Evolutionary conservation across 2,797 vertebrate species (phyloP).

Genomic region (Acanthurus tractus): DNA sequence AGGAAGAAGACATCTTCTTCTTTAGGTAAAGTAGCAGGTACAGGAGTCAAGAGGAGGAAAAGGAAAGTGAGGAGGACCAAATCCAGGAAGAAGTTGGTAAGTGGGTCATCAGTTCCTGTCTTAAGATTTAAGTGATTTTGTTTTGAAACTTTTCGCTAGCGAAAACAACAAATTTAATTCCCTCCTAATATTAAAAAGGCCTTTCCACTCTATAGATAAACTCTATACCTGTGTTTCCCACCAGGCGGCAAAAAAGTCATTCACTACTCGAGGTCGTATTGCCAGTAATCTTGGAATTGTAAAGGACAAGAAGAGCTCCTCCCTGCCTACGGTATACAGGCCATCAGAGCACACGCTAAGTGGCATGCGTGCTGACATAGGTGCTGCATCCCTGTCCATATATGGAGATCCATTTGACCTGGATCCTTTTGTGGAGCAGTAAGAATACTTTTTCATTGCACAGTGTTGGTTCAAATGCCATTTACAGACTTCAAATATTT

Average conservation of each 20-base stretch:
- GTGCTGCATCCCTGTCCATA: constrained; percentile 93
- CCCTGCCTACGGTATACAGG: constrained; percentile 89
- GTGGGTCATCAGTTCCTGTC: constrained; percentile 30
- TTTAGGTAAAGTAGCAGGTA: constrained; percentile 71
- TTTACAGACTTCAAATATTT: background rate
- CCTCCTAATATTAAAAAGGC: background rate
- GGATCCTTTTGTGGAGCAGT: constrained; percentile 89
- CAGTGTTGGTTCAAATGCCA: background rate
- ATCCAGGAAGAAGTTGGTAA: constrained; percentile 82
- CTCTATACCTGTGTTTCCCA: background rate
- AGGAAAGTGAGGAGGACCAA: constrained; percentile 83
- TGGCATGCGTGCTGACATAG: constrained; percentile 94
- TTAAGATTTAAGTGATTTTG: background rate
- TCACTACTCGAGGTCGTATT: constrained; percentile 88
- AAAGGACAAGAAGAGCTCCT: constrained; percentile 83
- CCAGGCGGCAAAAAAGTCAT: constrained; percentile 78
- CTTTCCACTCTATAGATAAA: background rate
- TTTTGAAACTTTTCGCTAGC: background rate
- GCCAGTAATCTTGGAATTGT: constrained; percentile 90
- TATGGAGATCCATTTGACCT: constrained; percentile 95
- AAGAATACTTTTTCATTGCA: constrained; percentile 32
- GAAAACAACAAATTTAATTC: background rate
- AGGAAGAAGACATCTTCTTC: constrained; percentile 79
- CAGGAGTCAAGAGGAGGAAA: constrained; percentile 82
- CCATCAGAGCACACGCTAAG: constrained; percentile 89